Base-by-base conservation (phyloP, 92 coral and sea anemone genomes). In the Phenganax subtilis region DNA sequence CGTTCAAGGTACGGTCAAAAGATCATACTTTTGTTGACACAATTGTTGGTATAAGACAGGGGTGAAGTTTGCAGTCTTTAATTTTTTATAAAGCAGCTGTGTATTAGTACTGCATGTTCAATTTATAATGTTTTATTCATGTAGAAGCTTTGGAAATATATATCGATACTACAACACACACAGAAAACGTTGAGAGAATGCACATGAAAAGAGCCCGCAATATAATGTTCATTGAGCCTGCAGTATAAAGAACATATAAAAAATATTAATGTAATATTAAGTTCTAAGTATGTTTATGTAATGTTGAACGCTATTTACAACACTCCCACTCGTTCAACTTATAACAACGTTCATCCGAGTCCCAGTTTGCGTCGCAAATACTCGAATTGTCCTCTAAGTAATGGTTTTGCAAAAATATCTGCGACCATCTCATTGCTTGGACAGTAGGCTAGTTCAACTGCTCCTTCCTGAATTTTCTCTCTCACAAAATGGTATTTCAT, bases 371-470 rank as follows among this genome's bases (percentile, higher is more conserved):
- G 10, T 57, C 63, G 63, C 10, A 37, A n/a, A 72, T 72, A n/a
- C 25, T 72, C 77, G 17, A 72, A 72, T 55, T 51, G 77, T 52
- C 77, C 77, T 72, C 16, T 51, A 10, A 58, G 52, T 72, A 44
- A 25, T 72, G 77, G 77, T 27, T 72, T 72, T 27, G 77, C 52
- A 16, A 72, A 72, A 30, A 72, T 72, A 15, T 72, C 58, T 1
- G 77, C 77, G 9, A 72, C 44, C 77, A 72, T 55, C 15, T 72
- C 77, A 51, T 72, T 51, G 29, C 25, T 72, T 51, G 77, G 77
- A 72, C 77, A 72, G 60, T 72, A 52, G 9, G 47, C 15, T 17
- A 72, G 16, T 17, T 51, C 59, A 27, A 20, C 17, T 55, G 77
- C 52, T 51, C 25, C 44, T 14, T 51, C 58, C 15, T 51, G 29